A percentile compares a stretch with the other conserved stretches of the same genome.
These are phyloP conservation scores for Cyrtonyx montezumae DNA, from an alignment of 2,113 vertebrate species.

Conservation along the genomic window DNA sequence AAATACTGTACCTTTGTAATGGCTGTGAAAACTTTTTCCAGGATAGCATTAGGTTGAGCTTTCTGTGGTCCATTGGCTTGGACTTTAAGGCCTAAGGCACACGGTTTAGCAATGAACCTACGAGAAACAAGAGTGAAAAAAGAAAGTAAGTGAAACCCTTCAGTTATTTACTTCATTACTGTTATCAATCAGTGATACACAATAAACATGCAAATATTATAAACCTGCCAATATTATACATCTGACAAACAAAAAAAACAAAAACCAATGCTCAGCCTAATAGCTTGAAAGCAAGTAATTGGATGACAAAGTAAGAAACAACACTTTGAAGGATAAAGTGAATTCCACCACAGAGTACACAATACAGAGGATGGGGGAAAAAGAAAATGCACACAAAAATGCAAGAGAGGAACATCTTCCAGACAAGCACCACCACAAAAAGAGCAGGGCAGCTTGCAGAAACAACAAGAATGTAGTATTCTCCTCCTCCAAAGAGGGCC, in stretches of 20 bases:
- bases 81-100: slow-evolving; percentile 96
- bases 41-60: slow-evolving; percentile 94
- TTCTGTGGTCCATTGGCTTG: slow-evolving; percentile 94
- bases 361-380: neutral
- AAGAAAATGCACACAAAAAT: neutral
- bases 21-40: slow-evolving; percentile 98
- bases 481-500: neutral
- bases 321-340: slow-evolving; percentile 36
- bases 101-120: slow-evolving; percentile 97
- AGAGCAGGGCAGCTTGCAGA: neutral
- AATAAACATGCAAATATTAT: neutral
- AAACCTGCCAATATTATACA: neutral
- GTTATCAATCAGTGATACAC: neutral
- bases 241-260: too few species aligned
- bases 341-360: rapidly evolving
- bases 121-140: slow-evolving; percentile 28
- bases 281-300: neutral
- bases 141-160: slow-evolving; percentile 44
- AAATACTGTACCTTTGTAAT: slow-evolving; percentile 92
- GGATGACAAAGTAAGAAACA: neutral
- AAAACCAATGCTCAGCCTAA: neutral
- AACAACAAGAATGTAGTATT: neutral
- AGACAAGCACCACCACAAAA: neutral
- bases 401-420: neutral
- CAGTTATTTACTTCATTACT: slow-evolving; percentile 14